Evolutionary conservation across 2,113 vertebrate species (phyloP).

Genomic region (Tachycineta bicolor): DNA sequence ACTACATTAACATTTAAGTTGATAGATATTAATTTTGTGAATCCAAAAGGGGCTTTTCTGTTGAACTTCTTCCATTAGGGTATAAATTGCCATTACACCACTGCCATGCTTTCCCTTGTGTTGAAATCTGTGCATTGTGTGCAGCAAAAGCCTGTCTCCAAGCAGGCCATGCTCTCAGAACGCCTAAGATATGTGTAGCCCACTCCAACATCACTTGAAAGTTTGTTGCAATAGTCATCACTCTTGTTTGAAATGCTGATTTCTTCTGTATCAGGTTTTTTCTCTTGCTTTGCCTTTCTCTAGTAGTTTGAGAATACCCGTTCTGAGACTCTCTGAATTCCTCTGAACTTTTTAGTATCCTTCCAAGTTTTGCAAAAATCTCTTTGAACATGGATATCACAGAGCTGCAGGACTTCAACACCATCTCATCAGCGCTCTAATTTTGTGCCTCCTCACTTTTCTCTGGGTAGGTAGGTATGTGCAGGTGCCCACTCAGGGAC

Average conservation of each 20-base stretch:
- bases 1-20: not conserved
- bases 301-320: not conserved
- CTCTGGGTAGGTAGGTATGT: not conserved
- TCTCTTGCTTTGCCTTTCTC: not conserved
- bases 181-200: not conserved
- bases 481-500: no score
- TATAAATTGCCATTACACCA: not conserved
- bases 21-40: not conserved
- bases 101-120: fast-evolving
- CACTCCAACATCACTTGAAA: not conserved
- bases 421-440: not conserved
- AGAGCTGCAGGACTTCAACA: not conserved
- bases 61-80: not conserved
- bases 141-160: not conserved
- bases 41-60: not conserved
- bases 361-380: not conserved
- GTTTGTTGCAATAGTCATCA: not conserved
- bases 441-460: not conserved
- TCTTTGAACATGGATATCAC: not conserved
- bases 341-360: not conserved
- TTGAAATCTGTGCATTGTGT: not conserved
- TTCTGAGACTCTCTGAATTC: not conserved
- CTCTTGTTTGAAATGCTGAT: not conserved
- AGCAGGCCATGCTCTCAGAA: not conserved
- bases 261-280: not conserved